Evolutionary conservation across 1,140 invertebrate genomes (phyloP), one percentile per base, ranked within the genome.

Genomic region (Zaprionus kolodkinae): DNA sequence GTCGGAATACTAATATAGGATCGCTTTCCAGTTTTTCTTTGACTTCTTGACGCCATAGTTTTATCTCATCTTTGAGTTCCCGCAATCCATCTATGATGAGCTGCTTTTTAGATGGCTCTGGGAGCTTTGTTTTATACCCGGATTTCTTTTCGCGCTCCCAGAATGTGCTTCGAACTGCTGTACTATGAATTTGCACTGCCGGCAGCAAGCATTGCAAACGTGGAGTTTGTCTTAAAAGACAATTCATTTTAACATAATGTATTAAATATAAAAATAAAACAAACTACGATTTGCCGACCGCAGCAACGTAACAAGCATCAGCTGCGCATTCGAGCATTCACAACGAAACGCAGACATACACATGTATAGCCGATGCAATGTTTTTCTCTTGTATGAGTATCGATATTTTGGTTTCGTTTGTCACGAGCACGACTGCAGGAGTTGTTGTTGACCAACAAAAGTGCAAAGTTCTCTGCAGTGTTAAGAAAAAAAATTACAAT

Each of bases 41-140:
- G 0, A 95, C 79, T 94, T 98, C 97, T 72, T 96, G 86, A 40
- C 92, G 93, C 92, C 95, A 96, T 33, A 96, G 62, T 64, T 94
- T 93, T 0, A 96, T 93, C 93, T 97, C 96, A 15, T 93, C 59
- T 83, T 95, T 95, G 0, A 97, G 77, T 74, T 95, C 94, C 64
- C 94, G 94, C 1, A 95, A 92, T 5, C 96, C 96, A 65, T 94
- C 85, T 10, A 93, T 79, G 60, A 95, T 94, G 57, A 94, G 81
- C 45, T 94, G 92, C 63, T 95, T 91, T 30, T 93, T 93, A 3
- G 92, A 93, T 12, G 93, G 91, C 48, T 93, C 84, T 64, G 93
- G 91, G 17, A 92, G 82, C 62, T 89, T 81, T 33, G 93, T 93
- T 62, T 94, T 91, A 91, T 96, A 96, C 70, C 95, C 95, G 30